A percentile compares a stretch with the other conserved stretches of the same genome.
These are phyloP conservation scores for Trematomus bernacchii DNA, from an alignment of 2,797 vertebrate genomes.

Conservation along the genomic window DNA sequence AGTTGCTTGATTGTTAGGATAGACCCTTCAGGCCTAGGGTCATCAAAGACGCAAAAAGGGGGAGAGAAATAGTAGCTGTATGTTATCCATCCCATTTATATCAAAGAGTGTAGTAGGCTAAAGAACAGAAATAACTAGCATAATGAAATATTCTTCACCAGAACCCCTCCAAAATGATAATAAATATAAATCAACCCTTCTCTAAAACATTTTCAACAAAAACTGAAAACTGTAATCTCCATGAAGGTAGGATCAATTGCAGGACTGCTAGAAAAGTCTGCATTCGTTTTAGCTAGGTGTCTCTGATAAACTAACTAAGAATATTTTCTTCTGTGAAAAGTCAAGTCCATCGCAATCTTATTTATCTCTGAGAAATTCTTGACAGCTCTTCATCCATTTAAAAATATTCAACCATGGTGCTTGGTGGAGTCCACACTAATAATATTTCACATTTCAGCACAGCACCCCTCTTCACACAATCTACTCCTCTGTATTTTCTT, in stretches of 20 bases:
- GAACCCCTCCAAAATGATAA: slow-evolving; percentile 4
- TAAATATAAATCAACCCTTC: not conserved
- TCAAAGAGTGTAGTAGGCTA: not conserved
- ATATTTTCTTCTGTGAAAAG: not conserved
- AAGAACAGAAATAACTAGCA: slow-evolving; percentile 2
- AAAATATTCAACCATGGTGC: not conserved
- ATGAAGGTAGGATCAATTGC: not conserved
- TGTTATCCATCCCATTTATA: not conserved
- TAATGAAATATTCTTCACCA: not conserved
- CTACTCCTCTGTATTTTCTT: not conserved
- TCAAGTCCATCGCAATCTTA: not conserved
- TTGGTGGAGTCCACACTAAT: not conserved
- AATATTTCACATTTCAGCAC: slow-evolving; percentile 7
- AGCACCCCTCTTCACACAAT: not conserved
- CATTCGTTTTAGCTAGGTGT: not conserved
- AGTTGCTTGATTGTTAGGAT: too few species aligned
- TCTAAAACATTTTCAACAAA: not conserved
- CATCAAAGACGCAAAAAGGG: not conserved
- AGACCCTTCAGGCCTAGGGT: not conserved
- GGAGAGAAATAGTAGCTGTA: not conserved
- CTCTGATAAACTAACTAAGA: not conserved
- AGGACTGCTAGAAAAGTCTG: not conserved
- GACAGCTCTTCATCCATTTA: not conserved
- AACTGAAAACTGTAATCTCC: not conserved
- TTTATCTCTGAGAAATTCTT: not conserved